Conservation (phyloP, 2,113 vertebrate species). For the Salvelinus fontinalis region DNA sequence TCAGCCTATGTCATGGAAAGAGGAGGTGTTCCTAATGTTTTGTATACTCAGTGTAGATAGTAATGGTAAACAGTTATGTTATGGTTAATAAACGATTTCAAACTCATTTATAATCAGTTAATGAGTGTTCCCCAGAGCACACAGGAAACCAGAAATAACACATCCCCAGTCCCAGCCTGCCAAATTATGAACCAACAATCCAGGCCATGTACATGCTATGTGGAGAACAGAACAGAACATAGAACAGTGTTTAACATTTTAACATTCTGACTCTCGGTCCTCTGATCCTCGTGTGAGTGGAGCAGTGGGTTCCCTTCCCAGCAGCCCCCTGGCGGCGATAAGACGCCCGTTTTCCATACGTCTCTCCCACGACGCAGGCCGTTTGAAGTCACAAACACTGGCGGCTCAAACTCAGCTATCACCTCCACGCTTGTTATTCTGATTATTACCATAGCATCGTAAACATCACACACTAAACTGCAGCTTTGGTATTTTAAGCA, state of each 20-base stretch:
- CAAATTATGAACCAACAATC: too few species aligned
- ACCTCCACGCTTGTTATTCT: conserved; percentile 42
- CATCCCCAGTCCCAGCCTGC: too few species aligned
- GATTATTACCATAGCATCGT: conserved; percentile 41
- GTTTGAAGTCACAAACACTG: conserved; percentile 11
- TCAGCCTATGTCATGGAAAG: too few species aligned
- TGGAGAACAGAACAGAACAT: neutral
- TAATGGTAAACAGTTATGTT: too few species aligned
- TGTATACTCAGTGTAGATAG: too few species aligned
- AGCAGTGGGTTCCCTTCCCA: neutral
- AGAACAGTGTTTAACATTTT: neutral
- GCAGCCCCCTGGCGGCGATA: conserved; percentile 2
- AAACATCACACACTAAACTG: conserved; percentile 36
- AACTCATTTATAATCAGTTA: too few species aligned
- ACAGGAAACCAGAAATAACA: too few species aligned
- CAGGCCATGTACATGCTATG: neutral
- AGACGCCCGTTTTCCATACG: conserved; percentile 9
- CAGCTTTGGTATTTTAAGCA: conserved; percentile 35
- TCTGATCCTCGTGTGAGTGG: neutral
- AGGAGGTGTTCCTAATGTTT: too few species aligned
- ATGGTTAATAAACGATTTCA: too few species aligned
- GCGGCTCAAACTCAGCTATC: neutral
- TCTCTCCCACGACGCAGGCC: neutral
- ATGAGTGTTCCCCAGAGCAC: too few species aligned
- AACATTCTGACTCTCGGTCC: neutral